A percentile compares a stretch with the other conserved stretches of the same genome.
phyloP scores from a whole-genome alignment of 2,797 vertebrate species.

The Enteromius radiatus region DNA sequence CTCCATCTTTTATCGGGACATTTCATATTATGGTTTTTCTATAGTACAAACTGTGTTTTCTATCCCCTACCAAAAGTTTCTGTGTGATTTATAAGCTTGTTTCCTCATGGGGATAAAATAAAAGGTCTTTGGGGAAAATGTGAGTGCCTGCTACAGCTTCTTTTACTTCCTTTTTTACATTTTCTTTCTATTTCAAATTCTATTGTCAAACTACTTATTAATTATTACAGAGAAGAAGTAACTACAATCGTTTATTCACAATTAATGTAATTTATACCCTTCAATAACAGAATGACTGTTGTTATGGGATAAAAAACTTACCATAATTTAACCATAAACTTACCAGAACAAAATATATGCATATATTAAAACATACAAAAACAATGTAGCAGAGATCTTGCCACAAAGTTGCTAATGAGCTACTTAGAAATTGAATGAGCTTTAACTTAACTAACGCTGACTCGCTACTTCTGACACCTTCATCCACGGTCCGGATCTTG shows the following conservation, averaged over 20 bases:
- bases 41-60: background rate
- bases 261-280: background rate
- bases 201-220: background rate
- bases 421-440: constrained; percentile 80
- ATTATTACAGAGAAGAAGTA: background rate
- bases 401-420: constrained; percentile 73
- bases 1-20: background rate
- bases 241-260: background rate
- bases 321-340: too few relatives aligned
- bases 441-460: constrained; percentile 67
- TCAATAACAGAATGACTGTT: background rate
- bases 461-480: constrained; percentile 69
- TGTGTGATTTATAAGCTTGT: background rate
- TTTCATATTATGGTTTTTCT: background rate
- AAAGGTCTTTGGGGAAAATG: background rate
- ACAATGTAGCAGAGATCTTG: constrained; percentile 5
- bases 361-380: background rate
- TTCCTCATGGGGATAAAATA: background rate
- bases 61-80: background rate
- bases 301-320: background rate
- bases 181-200: background rate
- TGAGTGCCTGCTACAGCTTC: background rate
- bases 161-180: background rate
- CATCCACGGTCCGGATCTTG: constrained; percentile 70
- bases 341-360: background rate